Conservation (phyloP, 2,888 invertebrate species). For the Philaethria dido region DNA sequence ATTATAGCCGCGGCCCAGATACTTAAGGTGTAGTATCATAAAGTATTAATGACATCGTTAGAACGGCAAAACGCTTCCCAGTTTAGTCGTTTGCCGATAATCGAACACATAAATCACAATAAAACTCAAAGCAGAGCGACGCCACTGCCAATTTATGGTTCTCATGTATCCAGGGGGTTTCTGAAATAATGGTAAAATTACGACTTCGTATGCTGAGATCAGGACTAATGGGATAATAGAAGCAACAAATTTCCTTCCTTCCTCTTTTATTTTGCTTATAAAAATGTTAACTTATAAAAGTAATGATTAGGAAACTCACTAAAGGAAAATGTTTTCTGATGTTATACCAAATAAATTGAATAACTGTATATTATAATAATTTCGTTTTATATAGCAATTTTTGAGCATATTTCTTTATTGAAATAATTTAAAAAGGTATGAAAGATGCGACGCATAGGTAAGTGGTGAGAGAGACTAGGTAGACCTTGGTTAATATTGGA, state of each 20-base stretch:
- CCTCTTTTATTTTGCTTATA: neutral
- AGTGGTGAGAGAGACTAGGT: too few species aligned
- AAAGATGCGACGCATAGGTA: too few species aligned
- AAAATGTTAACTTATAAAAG: neutral
- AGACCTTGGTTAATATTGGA: too few species aligned
- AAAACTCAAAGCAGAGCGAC: conserved; percentile 65
- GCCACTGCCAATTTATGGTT: conserved; percentile 66
- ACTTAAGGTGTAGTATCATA: conserved; percentile 44
- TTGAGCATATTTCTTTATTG: neutral
- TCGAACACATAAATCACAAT: conserved; percentile 73
- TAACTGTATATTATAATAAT: neutral
- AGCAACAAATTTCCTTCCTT: neutral
- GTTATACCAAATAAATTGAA: neutral
- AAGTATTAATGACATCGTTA: conserved; percentile 67
- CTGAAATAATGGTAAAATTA: conserved; percentile 25
- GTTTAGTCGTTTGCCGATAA: conserved; percentile 70
- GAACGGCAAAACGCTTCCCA: conserved; percentile 58
- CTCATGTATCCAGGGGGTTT: conserved; percentile 34
- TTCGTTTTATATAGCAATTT: neutral
- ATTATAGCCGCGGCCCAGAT: conserved; percentile 21
- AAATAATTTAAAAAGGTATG: too few species aligned
- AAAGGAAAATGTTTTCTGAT: neutral
- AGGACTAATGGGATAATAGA: conserved; percentile 24
- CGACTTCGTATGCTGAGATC: conserved; percentile 23
- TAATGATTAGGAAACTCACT: neutral